Evolutionary conservation across 2,797 vertebrate species (phyloP), one percentile per base, ranked within the genome.

Genomic region (Lacerta viridis): DNA sequence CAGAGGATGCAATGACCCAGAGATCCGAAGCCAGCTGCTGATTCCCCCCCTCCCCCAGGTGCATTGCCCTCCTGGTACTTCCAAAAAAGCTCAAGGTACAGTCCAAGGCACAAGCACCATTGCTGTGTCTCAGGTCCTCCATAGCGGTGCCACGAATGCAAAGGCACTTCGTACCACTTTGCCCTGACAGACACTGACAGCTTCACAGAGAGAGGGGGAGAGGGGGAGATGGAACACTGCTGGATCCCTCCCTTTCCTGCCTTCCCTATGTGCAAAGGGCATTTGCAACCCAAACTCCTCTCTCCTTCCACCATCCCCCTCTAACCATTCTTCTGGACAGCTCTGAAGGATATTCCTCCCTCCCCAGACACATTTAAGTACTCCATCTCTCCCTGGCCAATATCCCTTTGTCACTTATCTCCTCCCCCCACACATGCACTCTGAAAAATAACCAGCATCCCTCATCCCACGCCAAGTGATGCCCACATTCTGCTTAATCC

Each of bases 1-100:
- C 88, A 88, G 77, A 76, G 75, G 91, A 87, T 25, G 86, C 83
- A 91, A 89, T 83, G 15, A 9, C 90, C 92, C 59, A 80, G 76
- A 84, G 87, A 79, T 92, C 83, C 85, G 83, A 79, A 33, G 90
- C 86, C 90, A 77, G 89, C 82, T 80, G 33, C 41, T 10, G 18
- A 29, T 64, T 4, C 7, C 25, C 25, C 27, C 8, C 15, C 8
- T 8, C 17, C 20, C 43, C 46, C 18, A 55, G 13, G 50, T 55
- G 23, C 11, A 3, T 36, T 15, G 7, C 39, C 10, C 7, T 4
- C 25, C 27, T 29, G 2, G 5, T 8, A 46, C 43, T 83, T 83
- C 87, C 43, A 1, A 75, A 55, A 74, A 79, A 75, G 77, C 61
- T 2, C 77, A 84, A 46, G 74, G 20, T 39, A n/a, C 27, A 17